These are phyloP conservation scores for Seriola rivoliana DNA, from an alignment of 2,113 vertebrate species.

Conservation along the genomic window DNA sequence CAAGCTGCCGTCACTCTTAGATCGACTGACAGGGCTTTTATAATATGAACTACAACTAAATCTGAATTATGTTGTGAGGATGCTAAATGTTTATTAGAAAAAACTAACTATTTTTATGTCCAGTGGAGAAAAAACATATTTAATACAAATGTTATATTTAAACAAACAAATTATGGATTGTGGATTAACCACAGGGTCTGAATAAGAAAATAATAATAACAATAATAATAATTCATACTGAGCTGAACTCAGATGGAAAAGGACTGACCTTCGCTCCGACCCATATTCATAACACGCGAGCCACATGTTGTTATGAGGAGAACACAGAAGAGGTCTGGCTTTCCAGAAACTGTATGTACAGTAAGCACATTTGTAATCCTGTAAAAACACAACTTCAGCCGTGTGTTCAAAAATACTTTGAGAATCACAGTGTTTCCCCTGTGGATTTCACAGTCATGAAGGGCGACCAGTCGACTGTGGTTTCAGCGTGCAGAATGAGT, in stretches of 20 bases:
- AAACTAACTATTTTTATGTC: neutral
- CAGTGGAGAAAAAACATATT: neutral
- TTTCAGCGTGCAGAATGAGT: slow-evolving; percentile 59
- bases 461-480: slow-evolving; percentile 73
- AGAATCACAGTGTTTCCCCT: slow-evolving; percentile 70
- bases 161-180: neutral
- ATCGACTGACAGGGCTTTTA: too few species aligned
- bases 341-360: slow-evolving; percentile 63
- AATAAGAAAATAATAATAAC: neutral
- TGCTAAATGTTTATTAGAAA: neutral
- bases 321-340: slow-evolving; percentile 66
- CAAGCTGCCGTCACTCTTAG: too few species aligned
- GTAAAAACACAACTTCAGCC: slow-evolving; percentile 80
- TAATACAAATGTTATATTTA: neutral
- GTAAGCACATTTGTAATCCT: slow-evolving; percentile 81
- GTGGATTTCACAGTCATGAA: slow-evolving; percentile 65
- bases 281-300: slow-evolving; percentile 22
- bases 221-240: neutral
- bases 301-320: slow-evolving; percentile 45
- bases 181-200: neutral
- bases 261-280: slow-evolving; percentile 19
- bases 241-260: neutral
- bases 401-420: slow-evolving; percentile 69
- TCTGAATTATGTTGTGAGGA: too few species aligned
- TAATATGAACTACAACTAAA: too few species aligned